A percentile compares a stretch with the other conserved stretches of the same genome.
These are phyloP conservation scores for Anableps anableps DNA, from an alignment of 2,797 vertebrate genomes.

Conservation along the genomic window DNA sequence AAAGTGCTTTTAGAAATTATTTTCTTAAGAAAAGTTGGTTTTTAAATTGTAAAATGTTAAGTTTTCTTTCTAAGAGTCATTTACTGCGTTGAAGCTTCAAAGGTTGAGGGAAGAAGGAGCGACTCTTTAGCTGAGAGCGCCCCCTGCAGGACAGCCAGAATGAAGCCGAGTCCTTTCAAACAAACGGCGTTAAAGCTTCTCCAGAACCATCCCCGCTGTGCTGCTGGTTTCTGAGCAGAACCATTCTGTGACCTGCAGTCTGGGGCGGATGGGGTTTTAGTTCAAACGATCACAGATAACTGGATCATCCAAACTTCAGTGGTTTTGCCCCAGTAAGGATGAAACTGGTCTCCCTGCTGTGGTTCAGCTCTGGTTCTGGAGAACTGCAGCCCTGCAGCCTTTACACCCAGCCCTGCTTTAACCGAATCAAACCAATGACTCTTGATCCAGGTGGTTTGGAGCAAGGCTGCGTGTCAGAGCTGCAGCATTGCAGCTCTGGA, in stretches of 20 bases:
- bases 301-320: not conserved
- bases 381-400: too few relatives aligned
- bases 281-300: not conserved
- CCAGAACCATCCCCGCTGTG: not conserved
- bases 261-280: not conserved
- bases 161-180: not conserved
- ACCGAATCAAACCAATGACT: not conserved
- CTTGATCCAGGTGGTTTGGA: not conserved
- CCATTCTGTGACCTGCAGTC: not conserved
- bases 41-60: not conserved
- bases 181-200: too few relatives aligned
- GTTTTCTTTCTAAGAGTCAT: not conserved
- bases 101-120: not conserved
- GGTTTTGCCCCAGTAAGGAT: not conserved
- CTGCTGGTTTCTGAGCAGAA: not conserved
- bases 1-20: not conserved
- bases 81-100: not conserved
- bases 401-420: too few relatives aligned
- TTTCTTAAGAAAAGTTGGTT: too few relatives aligned
- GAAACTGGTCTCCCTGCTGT: not conserved
- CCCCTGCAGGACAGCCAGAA: not conserved
- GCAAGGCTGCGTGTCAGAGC: not conserved
- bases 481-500: not conserved
- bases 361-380: not conserved
- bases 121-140: not conserved